A percentile compares a stretch with the other conserved stretches of the same genome.
Conservation (phyloP, 1,140 invertebrate genomes). For the Heliconius hermathena region DNA sequence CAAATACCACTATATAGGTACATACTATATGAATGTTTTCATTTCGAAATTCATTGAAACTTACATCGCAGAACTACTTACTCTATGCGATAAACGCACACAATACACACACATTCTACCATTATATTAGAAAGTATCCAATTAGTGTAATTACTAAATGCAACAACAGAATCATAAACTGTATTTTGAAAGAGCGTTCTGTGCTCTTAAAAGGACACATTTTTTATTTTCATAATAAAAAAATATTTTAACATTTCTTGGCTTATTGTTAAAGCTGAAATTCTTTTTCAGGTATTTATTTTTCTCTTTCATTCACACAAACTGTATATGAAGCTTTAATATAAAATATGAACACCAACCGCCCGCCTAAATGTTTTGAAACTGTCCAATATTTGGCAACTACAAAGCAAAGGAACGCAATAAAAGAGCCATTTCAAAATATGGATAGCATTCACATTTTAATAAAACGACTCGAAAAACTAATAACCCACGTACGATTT, state of each 20-base stretch:
- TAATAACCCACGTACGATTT: background rate
- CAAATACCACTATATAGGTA: background rate
- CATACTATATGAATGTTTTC: background rate
- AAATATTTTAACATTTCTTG: too few relatives aligned
- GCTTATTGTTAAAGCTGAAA: too few relatives aligned
- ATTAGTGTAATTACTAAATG: constrained; percentile 12
- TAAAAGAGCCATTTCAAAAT: constrained; percentile 9
- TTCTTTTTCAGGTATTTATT: too few relatives aligned
- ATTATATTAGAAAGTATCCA: background rate
- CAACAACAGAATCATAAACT: background rate
- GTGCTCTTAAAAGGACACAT: background rate
- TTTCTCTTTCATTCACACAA: background rate
- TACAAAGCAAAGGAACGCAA: constrained; percentile 6
- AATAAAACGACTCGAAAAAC: background rate
- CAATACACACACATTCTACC: background rate
- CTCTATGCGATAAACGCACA: background rate
- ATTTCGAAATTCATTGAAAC: background rate
- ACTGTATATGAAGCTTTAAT: background rate
- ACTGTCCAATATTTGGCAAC: background rate
- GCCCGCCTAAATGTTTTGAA: constrained; percentile 10
- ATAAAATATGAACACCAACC: background rate
- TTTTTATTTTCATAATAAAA: too few relatives aligned
- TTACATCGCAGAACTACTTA: background rate
- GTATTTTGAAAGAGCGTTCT: background rate
- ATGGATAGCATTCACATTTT: background rate